phyloP scores from a whole-genome alignment of 2,113 vertebrate genomes.

The Eupsittula cactorum region DNA sequence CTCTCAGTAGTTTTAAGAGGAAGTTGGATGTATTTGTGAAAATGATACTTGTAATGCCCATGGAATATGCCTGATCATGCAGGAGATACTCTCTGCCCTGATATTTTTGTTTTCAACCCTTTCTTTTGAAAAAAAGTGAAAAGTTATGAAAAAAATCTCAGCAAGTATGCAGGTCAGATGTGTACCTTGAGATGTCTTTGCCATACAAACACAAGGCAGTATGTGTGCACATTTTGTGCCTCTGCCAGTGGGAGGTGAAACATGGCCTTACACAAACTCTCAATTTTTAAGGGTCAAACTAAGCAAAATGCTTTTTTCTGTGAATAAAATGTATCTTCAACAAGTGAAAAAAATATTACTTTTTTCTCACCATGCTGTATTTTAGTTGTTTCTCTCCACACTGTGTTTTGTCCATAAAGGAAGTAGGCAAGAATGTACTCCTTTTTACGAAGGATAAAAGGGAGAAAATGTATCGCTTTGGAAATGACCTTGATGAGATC shows the following conservation, averaged over 20 bases:
- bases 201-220: not conserved
- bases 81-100: not conserved
- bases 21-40: not conserved
- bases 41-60: rapidly evolving
- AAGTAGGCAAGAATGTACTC: not conserved
- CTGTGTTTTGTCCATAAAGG: not conserved
- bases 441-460: not conserved
- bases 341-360: not conserved
- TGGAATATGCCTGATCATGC: not conserved
- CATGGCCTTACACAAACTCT: not conserved
- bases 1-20: not conserved
- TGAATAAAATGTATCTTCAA: not conserved
- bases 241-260: not conserved
- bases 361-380: not conserved
- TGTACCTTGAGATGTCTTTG: not conserved
- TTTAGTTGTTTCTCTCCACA: not conserved
- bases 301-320: not conserved
- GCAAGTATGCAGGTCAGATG: not conserved
- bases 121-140: not conserved
- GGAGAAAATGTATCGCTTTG: not conserved
- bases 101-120: not conserved
- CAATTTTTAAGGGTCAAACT: not conserved
- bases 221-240: not conserved
- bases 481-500: not conserved
- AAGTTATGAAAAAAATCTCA: not conserved